These are phyloP conservation scores for Sebastes hubbsi DNA, from an alignment of 2,797 vertebrate species.

Conservation along the genomic window DNA sequence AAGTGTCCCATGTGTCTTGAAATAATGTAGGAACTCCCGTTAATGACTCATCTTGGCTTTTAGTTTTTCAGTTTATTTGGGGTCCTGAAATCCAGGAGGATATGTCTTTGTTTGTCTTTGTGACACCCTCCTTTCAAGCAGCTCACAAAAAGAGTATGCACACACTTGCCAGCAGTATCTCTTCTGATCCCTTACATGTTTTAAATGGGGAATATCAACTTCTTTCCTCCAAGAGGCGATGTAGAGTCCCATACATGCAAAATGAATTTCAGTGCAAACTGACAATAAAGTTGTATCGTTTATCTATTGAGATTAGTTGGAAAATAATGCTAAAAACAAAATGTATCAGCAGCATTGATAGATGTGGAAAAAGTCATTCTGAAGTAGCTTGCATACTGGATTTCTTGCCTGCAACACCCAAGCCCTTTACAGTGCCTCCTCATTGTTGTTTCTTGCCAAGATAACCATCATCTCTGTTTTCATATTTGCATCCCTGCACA, in stretches of 20 bases:
- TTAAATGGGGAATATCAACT: no score
- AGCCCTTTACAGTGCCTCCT: background rate
- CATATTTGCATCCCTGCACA: conserved; percentile 25
- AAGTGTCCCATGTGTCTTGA: background rate
- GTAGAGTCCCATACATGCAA: no score
- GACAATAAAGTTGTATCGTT: no score
- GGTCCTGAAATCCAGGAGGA: background rate
- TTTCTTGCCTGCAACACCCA: background rate
- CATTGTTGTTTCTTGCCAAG: background rate
- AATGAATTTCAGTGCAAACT: no score
- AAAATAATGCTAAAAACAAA: background rate
- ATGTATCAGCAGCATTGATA: background rate
- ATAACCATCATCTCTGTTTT: conserved; percentile 12
- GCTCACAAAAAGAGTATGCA: no score
- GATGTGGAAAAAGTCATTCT: background rate
- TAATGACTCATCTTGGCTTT: background rate
- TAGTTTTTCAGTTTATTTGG: background rate
- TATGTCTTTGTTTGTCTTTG: background rate
- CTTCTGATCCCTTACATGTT: no score
- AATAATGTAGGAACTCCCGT: background rate
- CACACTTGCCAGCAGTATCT: no score
- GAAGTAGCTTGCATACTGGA: background rate
- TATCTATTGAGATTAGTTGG: background rate
- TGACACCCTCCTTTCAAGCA: no score
- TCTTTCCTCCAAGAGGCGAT: no score